Evolutionary conservation across 2,797 vertebrate species (phyloP).

Genomic region (Dipus sagitta): DNA sequence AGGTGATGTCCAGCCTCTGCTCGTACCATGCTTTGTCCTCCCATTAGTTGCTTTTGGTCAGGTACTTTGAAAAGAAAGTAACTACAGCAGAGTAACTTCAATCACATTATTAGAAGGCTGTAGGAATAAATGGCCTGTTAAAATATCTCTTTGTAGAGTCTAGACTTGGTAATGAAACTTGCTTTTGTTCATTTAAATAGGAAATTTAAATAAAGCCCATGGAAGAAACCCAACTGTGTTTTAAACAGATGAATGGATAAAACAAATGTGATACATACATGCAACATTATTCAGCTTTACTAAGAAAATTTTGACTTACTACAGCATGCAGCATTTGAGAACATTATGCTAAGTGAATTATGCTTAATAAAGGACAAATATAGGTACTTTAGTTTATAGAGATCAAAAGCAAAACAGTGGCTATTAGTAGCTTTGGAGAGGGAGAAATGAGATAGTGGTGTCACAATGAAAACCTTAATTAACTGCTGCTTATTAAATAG

Average conservation of each 20-base stretch:
- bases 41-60: no score
- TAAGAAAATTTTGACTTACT: not conserved
- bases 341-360: not conserved
- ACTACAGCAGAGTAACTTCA: not conserved
- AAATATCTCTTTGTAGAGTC: not conserved
- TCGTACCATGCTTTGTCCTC: no score
- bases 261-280: not conserved
- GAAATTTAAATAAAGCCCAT: not conserved
- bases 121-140: not conserved
- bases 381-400: not conserved
- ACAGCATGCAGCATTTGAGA: not conserved
- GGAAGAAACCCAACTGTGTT: not conserved
- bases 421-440: not conserved
- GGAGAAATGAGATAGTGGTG: not conserved
- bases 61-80: no score
- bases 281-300: not conserved
- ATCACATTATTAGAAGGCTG: not conserved
- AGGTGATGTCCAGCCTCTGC: no score
- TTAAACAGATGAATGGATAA: not conserved
- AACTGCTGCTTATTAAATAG: no score
- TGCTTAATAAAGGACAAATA: not conserved
- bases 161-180: conserved; percentile 9
- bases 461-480: no score
- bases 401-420: not conserved
- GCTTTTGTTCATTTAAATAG: not conserved